Percentiles rank a stretch among this genome's conserved stretches.
Conservation (phyloP, 2,888 invertebrate genomes). For the Notodonta ziczac region DNA sequence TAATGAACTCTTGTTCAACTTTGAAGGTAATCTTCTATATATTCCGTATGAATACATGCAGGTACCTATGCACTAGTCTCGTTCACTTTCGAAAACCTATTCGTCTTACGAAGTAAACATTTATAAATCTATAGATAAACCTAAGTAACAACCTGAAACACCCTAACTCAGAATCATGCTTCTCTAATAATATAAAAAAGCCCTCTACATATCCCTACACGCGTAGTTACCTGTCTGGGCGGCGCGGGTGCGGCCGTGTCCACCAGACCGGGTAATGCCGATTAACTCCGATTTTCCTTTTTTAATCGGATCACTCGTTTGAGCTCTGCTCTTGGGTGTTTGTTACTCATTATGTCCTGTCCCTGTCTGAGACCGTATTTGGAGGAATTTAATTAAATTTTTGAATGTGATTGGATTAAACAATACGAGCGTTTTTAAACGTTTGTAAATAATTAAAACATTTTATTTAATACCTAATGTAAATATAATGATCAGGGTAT, state of each 20-base stretch:
- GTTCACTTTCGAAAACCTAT: too few species aligned
- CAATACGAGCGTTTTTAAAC: too few species aligned
- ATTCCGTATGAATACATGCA: too few species aligned
- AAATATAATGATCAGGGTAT: too few species aligned
- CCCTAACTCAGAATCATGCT: neutral
- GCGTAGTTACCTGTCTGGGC: conserved; percentile 22
- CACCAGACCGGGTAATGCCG: conserved; percentile 70
- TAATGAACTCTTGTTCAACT: too few species aligned
- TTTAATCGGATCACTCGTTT: conserved; percentile 53
- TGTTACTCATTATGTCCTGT: conserved; percentile 57
- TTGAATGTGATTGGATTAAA: conserved; percentile 32
- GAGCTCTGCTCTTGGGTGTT: conserved; percentile 55
- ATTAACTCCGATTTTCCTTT: conserved; percentile 51
- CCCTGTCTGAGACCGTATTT: conserved; percentile 28
- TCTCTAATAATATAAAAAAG: neutral
- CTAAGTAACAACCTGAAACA: neutral
- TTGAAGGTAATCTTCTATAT: too few species aligned
- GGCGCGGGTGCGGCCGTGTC: conserved; percentile 30
- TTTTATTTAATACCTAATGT: too few species aligned
- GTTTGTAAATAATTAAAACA: too few species aligned
- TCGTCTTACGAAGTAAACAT: too few species aligned
- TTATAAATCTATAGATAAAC: neutral
- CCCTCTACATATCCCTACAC: neutral
- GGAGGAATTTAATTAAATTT: conserved; percentile 60
- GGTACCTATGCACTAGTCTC: too few species aligned